These are phyloP conservation scores for Cosmia pyralina DNA, from an alignment of 2,888 invertebrate species.

Conservation along the genomic window DNA sequence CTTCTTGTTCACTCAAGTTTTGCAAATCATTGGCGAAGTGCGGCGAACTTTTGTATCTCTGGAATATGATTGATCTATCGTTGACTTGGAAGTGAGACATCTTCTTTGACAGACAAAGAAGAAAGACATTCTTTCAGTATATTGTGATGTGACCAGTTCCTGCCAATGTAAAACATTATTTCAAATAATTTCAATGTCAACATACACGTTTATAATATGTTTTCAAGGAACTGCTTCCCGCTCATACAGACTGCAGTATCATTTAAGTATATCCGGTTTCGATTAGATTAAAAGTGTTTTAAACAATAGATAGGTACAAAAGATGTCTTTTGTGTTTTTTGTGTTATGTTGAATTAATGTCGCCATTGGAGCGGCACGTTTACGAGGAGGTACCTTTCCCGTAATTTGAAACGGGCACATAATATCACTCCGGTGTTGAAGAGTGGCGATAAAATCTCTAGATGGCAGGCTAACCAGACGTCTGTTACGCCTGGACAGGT, in stretches of 20 bases:
- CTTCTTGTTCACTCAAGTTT: neutral
- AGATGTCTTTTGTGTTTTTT: neutral
- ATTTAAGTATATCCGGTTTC: slow-evolving; percentile 4
- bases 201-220: no score
- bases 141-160: neutral
- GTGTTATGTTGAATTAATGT: no score
- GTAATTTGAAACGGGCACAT: no score
- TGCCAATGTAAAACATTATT: neutral
- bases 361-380: no score
- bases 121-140: neutral
- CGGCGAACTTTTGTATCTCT: neutral
- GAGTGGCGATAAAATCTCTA: no score
- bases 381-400: no score
- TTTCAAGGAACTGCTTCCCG: slow-evolving; percentile 14
- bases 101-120: no score
- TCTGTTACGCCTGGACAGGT: no score
- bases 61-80: neutral
- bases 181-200: neutral
- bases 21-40: neutral
- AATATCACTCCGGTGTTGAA: no score
- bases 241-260: neutral
- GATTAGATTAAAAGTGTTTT: neutral
- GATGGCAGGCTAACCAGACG: no score
- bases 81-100: neutral
- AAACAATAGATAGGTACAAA: neutral